Conservation (phyloP, 2,888 invertebrate genomes). For the Pammene fasciana region DNA sequence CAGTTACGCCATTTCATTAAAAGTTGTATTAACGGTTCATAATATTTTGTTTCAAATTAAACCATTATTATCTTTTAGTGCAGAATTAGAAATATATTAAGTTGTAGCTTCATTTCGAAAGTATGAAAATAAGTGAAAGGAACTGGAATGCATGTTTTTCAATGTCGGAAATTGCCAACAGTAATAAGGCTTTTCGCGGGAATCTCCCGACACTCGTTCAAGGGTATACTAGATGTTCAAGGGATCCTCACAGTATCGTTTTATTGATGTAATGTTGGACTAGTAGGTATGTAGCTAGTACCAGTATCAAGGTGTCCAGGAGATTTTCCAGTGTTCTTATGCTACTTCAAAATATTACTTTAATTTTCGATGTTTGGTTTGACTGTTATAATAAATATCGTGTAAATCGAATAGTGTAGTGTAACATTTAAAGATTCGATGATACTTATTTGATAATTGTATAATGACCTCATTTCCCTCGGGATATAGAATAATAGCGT, state of each 20-base stretch:
- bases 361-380: constrained; percentile 31
- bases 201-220: constrained; percentile 1
- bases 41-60: constrained; percentile 2
- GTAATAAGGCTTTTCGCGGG: constrained; percentile 1
- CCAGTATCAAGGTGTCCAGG: constrained; percentile 4
- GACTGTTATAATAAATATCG: constrained; percentile 48
- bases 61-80: constrained; percentile 17
- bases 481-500: constrained; percentile 32
- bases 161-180: neutral
- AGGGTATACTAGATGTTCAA: neutral
- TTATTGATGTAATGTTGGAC: neutral
- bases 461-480: constrained; percentile 56
- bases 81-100: constrained; percentile 18
- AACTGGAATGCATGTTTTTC: constrained; percentile 18
- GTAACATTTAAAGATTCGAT: constrained; percentile 47
- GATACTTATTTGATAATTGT: constrained; percentile 52
- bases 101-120: constrained; percentile 10
- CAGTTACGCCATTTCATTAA: constrained; percentile 35
- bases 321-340: neutral
- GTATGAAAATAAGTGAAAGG: constrained; percentile 1
- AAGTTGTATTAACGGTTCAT: constrained; percentile 4
- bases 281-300: neutral
- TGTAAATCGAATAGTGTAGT: constrained; percentile 66
- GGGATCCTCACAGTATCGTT: neutral
- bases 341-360: constrained; percentile 4